These are phyloP conservation scores for Trichonephila inaurata DNA, from an alignment of 1,140 invertebrate species.

Conservation along the genomic window DNA sequence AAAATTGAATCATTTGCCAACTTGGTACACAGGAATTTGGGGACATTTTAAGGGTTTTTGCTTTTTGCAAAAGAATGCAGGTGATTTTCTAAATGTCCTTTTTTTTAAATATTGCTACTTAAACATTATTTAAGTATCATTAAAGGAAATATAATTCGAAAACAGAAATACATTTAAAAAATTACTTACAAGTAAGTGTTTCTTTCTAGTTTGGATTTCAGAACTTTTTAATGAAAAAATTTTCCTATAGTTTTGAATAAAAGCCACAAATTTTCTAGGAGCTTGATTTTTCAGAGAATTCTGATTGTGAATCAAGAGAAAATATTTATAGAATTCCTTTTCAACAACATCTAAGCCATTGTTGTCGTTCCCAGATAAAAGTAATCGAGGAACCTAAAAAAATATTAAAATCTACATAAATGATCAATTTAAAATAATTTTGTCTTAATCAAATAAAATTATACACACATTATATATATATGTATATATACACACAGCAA, in stretches of 20 bases:
- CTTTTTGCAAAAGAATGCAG: too few relatives aligned
- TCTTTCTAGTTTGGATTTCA: conserved; percentile 78
- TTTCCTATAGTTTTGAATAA: conserved; percentile 77
- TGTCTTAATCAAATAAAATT: too few relatives aligned
- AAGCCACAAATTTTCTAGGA: conserved; percentile 76
- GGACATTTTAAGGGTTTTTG: too few relatives aligned
- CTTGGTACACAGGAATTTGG: too few relatives aligned
- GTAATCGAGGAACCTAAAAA: conserved; percentile 55
- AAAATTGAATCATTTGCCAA: too few relatives aligned
- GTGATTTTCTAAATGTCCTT: too few relatives aligned
- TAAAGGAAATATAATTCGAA: not conserved
- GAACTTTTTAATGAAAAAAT: conserved; percentile 70
- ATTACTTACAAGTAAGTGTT: conserved; percentile 84
- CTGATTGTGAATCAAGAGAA: conserved; percentile 81
- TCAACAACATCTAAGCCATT: conserved; percentile 79
- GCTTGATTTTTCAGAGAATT: conserved; percentile 71
- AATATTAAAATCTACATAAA: not conserved
- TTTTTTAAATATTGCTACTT: not conserved
- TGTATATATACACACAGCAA: too few relatives aligned
- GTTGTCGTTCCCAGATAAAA: conserved; percentile 77
- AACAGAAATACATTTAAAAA: not conserved
- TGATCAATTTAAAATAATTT: not conserved
- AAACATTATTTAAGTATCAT: not conserved
- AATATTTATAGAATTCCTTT: conserved; percentile 80
- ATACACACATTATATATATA: too few relatives aligned